Conservation (phyloP, 2,888 invertebrate genomes). For the Dione juno region DNA sequence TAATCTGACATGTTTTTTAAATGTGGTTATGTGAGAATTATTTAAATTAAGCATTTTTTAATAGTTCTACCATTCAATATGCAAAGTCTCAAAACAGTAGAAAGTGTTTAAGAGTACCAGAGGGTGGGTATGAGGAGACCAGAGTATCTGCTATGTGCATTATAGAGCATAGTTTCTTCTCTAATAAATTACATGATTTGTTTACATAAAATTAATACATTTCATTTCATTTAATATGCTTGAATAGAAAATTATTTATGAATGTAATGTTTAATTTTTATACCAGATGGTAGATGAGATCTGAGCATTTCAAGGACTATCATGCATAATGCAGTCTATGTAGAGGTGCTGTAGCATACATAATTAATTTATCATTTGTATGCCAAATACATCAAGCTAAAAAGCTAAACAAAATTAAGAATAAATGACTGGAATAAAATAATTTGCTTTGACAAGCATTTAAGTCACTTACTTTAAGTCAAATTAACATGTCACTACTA, state of each 20-base stretch:
- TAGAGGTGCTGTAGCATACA: conserved; percentile 45
- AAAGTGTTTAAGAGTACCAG: too few species aligned
- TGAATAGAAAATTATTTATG: conserved; percentile 25
- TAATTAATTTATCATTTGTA: conserved; percentile 42
- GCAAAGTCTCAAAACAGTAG: too few species aligned
- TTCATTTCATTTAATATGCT: not conserved
- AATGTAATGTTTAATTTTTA: not conserved
- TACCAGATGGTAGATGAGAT: conserved; percentile 39
- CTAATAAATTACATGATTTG: not conserved
- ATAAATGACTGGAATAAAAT: not conserved
- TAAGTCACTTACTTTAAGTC: too few species aligned
- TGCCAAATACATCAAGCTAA: not conserved
- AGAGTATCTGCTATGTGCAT: too few species aligned
- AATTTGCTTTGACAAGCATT: too few species aligned
- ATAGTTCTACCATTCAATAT: too few species aligned
- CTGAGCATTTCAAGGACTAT: conserved; percentile 45
- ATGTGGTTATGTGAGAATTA: too few species aligned
- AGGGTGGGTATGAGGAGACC: too few species aligned
- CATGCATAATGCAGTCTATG: conserved; percentile 46
- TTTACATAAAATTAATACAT: not conserved
- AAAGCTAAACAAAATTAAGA: not conserved
- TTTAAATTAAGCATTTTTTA: too few species aligned
- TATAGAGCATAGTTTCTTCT: too few species aligned
- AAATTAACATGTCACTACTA: too few species aligned
- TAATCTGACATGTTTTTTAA: too few species aligned